Conservation (phyloP, 1,140 invertebrate species). For the Nasonia longicornis region DNA sequence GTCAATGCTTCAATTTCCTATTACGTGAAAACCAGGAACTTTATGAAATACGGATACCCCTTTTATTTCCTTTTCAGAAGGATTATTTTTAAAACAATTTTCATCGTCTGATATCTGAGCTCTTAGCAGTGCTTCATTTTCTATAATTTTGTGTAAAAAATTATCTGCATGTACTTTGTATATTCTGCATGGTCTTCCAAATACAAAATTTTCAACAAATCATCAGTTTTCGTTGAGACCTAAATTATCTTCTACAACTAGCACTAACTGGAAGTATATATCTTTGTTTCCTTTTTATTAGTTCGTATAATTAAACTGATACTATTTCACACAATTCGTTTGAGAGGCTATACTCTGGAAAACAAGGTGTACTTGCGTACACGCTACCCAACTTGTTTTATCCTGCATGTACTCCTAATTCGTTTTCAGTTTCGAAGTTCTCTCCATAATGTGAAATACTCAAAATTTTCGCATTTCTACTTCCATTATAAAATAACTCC, state of each 20-base stretch:
- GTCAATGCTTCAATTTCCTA: slow-evolving; percentile 25
- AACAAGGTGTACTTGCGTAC: neutral
- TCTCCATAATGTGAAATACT: too few species aligned
- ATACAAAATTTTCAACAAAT: slow-evolving; percentile 19
- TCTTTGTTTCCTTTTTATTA: neutral
- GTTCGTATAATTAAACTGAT: slow-evolving; percentile 14
- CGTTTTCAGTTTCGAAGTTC: slow-evolving; percentile 16
- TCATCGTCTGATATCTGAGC: neutral
- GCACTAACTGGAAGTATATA: slow-evolving; percentile 27
- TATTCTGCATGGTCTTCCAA: slow-evolving; percentile 17
- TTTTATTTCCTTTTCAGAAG: slow-evolving; percentile 17
- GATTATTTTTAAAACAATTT: neutral
- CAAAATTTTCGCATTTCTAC: too few species aligned
- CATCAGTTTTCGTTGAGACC: slow-evolving; percentile 25
- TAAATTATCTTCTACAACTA: slow-evolving; percentile 25
- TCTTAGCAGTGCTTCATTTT: neutral
- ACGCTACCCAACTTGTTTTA: slow-evolving; percentile 16
- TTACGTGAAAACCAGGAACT: neutral
- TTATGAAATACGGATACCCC: neutral
- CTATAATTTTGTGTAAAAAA: neutral
- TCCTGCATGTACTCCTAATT: neutral
- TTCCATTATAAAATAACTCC: too few species aligned
- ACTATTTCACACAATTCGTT: neutral
- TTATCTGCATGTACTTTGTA: slow-evolving; percentile 6
- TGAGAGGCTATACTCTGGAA: too few species aligned